Conservation (phyloP, 92 coral and sea anemone genomes). For the Isaurus tuberculatus region DNA sequence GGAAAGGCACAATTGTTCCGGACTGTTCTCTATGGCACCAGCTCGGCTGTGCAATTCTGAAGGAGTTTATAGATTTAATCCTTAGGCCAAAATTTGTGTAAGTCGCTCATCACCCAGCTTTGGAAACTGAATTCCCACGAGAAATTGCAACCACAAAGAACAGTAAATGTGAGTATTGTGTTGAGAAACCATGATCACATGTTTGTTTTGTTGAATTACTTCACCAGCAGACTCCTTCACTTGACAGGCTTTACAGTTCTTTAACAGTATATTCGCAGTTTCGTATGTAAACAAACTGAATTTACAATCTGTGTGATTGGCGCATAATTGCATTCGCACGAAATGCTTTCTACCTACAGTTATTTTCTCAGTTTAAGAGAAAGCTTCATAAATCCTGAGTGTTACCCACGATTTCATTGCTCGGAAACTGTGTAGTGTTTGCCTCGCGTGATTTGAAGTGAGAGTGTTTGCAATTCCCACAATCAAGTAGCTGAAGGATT, state of each 20-base stretch:
- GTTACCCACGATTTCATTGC: background rate
- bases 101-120: conserved; percentile 27
- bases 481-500: background rate
- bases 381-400: background rate
- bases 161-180: conserved; percentile 38
- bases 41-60: conserved; percentile 12
- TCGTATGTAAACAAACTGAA: conserved; percentile 38
- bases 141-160: conserved; percentile 17
- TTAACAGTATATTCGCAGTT: conserved; percentile 32
- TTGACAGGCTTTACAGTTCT: conserved; percentile 38
- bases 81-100: conserved; percentile 34
- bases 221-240: conserved; percentile 15
- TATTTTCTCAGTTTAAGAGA: background rate
- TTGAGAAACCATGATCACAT: background rate
- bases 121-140: conserved; percentile 23
- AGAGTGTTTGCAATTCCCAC: background rate
- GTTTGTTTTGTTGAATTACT: conserved; percentile 3
- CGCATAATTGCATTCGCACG: background rate
- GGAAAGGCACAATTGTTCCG: background rate
- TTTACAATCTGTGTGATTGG: conserved; percentile 10
- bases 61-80: conserved; percentile 1
- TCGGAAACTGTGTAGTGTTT: background rate
- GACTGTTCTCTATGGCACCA: conserved; percentile 7
- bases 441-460: conserved; percentile 2
- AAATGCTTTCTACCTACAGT: background rate